Evolutionary conservation across 1,140 invertebrate species (phyloP).

Genomic region (Lasioglossum baleicum): DNA sequence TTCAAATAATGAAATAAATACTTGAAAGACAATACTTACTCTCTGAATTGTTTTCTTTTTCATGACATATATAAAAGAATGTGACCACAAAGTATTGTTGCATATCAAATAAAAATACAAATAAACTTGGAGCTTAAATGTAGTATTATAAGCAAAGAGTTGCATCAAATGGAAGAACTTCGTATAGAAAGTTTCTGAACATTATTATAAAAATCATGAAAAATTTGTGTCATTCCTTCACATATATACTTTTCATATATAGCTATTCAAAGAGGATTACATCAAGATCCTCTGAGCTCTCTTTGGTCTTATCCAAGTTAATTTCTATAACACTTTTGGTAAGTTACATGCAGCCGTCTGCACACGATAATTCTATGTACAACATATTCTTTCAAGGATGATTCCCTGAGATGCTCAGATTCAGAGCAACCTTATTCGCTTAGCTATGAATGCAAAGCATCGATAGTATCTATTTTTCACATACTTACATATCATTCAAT

Average conservation of each 20-base stretch:
- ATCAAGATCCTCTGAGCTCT: constrained; percentile 64
- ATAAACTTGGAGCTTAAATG: constrained; percentile 21
- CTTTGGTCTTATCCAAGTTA: constrained; percentile 73
- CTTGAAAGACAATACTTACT: background rate
- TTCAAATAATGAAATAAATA: background rate
- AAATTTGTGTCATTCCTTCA: constrained; percentile 61
- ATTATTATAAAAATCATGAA: constrained; percentile 64
- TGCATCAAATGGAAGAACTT: constrained; percentile 66
- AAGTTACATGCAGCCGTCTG: constrained; percentile 44
- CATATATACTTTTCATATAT: constrained; percentile 43
- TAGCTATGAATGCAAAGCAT: constrained; percentile 38
- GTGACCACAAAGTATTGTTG: constrained; percentile 5
- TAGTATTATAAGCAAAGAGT: constrained; percentile 40
- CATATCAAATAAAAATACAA: constrained; percentile 28
- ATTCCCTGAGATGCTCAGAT: constrained; percentile 56
- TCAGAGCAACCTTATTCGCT: constrained; percentile 36
- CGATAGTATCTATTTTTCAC: constrained; percentile 17
- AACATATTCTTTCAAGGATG: constrained; percentile 52
- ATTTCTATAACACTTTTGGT: constrained; percentile 64
- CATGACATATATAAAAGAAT: constrained; percentile 14
- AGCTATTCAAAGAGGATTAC: constrained; percentile 52
- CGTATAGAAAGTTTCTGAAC: constrained; percentile 55
- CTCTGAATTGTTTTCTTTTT: background rate
- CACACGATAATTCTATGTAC: constrained; percentile 46
- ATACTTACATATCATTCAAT: constrained; percentile 72